Base-by-base conservation (phyloP, 2,113 vertebrate genomes). In the Mystacornis crossleyi region DNA sequence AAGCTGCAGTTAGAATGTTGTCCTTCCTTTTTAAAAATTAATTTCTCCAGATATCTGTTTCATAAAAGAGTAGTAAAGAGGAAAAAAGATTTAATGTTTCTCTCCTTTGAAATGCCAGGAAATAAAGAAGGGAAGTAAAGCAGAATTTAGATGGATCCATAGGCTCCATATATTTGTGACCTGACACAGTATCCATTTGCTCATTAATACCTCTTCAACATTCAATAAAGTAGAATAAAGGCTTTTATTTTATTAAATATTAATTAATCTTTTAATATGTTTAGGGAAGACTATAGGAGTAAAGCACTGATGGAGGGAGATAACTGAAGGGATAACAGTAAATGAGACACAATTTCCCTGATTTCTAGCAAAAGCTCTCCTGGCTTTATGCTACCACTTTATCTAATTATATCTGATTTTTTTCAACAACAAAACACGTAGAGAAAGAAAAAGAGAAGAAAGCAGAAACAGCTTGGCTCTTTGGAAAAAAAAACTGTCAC, bases 201-300 rank as follows among this genome's bases (percentile, higher is more conserved):
- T 96, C 90, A 92, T 96, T 90, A 92, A 77, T 47, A 64, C 33
- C 54, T 62, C 69, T 90, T 77, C 87, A 96, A 58, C 92, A 65
- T 92, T 97, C 95, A 97, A 97, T 96, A 96, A 96, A 93, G 84
- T 86, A 97, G 96, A 89, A 72, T 36, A 97, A 92, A 97, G 51
- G 62, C 84, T 96, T 94, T 94, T 67, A 81, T 87, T 95, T 92
- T 88, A 93, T 98, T 86, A 97, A 98, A 98, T 97, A 98, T 98
- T 98, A 94, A 98, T 95, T 71, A 18, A 67, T 45, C 64, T 94
- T 67, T 96, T 86, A 93, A 86, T 96, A 96, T 91, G 97, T 96
- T 96, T 96, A 81, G 90, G 87, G 91, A 93, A 89, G 51, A 31
- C 29, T 53, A 48, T 61, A 93, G 85, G 86, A 97, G 92, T 60